Percentiles rank a stretch among this genome's conserved stretches.
Evolutionary conservation across 1,140 invertebrate genomes (phyloP).

Genomic region (Drosophila ogumai): DNA sequence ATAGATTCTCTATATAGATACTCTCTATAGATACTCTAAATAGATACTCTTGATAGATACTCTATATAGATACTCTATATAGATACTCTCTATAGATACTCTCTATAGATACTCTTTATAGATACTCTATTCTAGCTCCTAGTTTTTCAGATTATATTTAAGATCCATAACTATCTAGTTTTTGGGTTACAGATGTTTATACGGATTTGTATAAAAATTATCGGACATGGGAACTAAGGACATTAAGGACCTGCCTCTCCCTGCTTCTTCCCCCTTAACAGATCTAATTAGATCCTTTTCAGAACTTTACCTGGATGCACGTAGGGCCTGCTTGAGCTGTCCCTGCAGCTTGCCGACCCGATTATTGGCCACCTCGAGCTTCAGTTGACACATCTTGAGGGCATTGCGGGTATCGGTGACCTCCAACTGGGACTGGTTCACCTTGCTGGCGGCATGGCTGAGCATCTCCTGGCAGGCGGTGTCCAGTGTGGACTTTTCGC

Average conservation of each 20-base stretch:
- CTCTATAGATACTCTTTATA: background rate
- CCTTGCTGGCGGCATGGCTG: conserved; percentile 93
- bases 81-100: background rate
- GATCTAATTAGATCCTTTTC: background rate
- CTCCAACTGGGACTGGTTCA: conserved; percentile 82
- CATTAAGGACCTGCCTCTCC: background rate
- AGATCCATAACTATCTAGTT: background rate
- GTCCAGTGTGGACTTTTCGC: conserved; percentile 88
- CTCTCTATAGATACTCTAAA: background rate
- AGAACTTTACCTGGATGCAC: conserved; percentile 86
- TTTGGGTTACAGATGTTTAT: background rate
- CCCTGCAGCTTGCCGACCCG: conserved; percentile 88
- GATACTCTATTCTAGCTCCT: background rate
- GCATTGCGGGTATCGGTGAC: conserved; percentile 79
- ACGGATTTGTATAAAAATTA: no score
- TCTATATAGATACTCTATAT: no score
- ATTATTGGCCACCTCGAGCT: conserved; percentile 87
- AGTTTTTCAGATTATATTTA: background rate
- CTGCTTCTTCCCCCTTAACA: background rate
- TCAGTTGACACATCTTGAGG: conserved; percentile 84
- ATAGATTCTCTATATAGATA: no score
- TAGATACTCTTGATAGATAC: no score
- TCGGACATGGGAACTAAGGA: background rate
- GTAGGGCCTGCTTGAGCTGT: conserved; percentile 88
- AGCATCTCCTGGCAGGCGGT: conserved; percentile 97